Conservation (phyloP, 2,797 vertebrate genomes). For the Tinamus major region DNA sequence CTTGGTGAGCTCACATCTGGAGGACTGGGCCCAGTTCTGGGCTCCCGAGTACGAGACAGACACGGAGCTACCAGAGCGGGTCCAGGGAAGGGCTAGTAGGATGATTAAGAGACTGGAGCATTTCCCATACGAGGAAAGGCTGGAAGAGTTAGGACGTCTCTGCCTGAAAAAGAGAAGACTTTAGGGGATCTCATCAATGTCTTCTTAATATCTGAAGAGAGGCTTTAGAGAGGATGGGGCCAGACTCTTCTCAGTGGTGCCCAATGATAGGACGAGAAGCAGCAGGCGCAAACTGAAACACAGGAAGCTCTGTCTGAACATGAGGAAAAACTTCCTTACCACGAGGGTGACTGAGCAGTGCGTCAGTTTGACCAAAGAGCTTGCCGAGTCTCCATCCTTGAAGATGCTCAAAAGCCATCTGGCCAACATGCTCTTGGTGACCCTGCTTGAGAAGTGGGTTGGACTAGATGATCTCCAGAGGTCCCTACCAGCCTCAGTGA, state of each 20-base stretch:
- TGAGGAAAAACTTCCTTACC: neutral
- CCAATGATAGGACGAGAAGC: neutral
- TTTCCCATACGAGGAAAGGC: too few species aligned
- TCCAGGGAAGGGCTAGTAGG: neutral
- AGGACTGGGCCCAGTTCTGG: neutral
- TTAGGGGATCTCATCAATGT: neutral
- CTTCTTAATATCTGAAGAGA: neutral
- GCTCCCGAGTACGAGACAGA: neutral
- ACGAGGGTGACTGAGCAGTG: neutral
- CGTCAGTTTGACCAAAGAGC: neutral
- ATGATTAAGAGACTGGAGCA: neutral
- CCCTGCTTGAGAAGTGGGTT: neutral
- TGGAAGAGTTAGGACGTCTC: neutral
- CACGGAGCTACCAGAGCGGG: neutral
- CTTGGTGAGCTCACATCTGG: neutral
- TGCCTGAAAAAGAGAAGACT: neutral
- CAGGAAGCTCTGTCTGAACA: neutral
- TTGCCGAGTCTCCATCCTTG: neutral
- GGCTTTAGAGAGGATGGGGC: neutral
- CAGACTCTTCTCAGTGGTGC: neutral
- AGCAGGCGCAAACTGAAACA: neutral
- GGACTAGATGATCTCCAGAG: neutral
- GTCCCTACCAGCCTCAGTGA: neutral
- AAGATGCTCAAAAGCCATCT: neutral
- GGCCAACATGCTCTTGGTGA: neutral